Base-by-base conservation (phyloP, 2,113 vertebrate species). In the Condylura cristata region DNA sequence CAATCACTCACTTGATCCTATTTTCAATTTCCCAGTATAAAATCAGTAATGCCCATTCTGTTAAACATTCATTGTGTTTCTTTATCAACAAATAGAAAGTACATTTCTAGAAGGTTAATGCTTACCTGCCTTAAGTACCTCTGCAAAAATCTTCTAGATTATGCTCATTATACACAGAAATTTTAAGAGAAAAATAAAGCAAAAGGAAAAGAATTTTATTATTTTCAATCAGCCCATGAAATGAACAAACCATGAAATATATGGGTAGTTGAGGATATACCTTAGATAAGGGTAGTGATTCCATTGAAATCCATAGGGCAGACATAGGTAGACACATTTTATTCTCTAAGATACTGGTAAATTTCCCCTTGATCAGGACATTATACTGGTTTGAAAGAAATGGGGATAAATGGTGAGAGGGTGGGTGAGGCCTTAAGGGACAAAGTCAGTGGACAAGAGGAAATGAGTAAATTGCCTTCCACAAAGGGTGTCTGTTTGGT, bases 351-450 rank as follows among this genome's bases (percentile, higher is more conserved):
- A n/a, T 65, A n/a, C 26, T 72, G 37, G 18, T 48, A 70, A 9
- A 53, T 8, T 78, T 44, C 24, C 24, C 65, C 44, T 65, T 70
- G 58, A 86, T n/a, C 83, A 91, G n/a, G 17, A 8, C 2, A 26
- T 74, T 85, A 3, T 44, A 5, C 56, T 93, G 48, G 20, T 93
- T 65, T 83, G 84, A 32, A 72, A 95, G 66, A 86, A 75, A 91
- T 66, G 44, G 8, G n/a, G 17, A 53, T 18, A 86, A 83, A 5
- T 58, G 83, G 30, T 28, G 5, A 71, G 39, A 66, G 44, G 60
- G 80, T n/a, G 46, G 18, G 11, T 51, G 70, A 82, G 61, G 34
- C 4, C 28, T 14, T 16, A 72, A 34, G 41, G 32, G 48, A 16
- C 30, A 66, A 81, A 71, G 32, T 53, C 63, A 89, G 30, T 37